Conservation (phyloP, 2,113 vertebrate genomes). For the Rafetus swinhoei region DNA sequence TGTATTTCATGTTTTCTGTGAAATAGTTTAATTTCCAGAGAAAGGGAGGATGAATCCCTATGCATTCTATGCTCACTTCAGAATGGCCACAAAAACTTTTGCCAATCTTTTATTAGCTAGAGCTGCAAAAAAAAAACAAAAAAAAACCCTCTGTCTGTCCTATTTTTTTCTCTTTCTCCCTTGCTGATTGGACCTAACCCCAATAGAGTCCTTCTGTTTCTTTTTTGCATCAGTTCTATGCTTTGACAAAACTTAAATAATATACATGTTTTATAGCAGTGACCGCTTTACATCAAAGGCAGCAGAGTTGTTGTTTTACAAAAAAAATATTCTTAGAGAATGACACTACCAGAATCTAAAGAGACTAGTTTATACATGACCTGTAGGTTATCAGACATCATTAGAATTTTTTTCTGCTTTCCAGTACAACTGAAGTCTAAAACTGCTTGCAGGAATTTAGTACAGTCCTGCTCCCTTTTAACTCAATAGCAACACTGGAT, state of each 20-base stretch:
- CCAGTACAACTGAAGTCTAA: neutral
- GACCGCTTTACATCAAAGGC: neutral
- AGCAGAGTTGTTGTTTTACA: neutral
- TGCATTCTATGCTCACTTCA: neutral
- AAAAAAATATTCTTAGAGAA: neutral
- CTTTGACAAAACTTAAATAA: neutral
- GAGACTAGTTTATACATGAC: neutral
- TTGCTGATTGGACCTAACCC: neutral
- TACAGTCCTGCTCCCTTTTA: neutral
- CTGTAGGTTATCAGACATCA: neutral
- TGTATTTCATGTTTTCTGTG: conserved; percentile 21
- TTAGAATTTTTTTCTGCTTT: neutral
- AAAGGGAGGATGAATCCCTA: neutral
- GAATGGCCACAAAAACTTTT: neutral
- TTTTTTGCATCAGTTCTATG: neutral
- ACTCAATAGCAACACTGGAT: neutral
- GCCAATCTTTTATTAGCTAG: neutral
- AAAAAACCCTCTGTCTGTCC: neutral
- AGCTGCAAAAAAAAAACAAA: too few relatives aligned
- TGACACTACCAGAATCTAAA: neutral
- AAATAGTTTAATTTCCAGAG: conserved; percentile 3
- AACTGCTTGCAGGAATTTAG: neutral
- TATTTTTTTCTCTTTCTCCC: neutral
- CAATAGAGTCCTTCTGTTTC: neutral
- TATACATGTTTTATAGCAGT: neutral